Conservation (phyloP, 2,888 invertebrate species). For the Drosophila nr. medialis region DNA sequence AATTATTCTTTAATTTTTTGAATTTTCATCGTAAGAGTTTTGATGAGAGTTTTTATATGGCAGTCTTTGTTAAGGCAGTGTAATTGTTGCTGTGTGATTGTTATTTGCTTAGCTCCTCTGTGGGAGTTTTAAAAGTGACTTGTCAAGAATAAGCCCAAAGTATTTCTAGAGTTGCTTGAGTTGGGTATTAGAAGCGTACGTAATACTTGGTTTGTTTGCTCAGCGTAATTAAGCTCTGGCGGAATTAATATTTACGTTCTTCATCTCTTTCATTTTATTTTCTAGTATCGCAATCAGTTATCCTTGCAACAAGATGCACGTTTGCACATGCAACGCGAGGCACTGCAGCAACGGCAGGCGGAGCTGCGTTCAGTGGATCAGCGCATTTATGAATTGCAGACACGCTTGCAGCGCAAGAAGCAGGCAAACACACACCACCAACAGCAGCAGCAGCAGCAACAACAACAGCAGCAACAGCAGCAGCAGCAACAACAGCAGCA, state of each 20-base stretch:
- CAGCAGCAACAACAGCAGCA: slow-evolving; percentile 44
- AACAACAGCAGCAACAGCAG: slow-evolving; percentile 60
- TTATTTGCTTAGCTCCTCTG: not conserved
- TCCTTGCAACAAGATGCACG: slow-evolving; percentile 97
- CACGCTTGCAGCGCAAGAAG: slow-evolving; percentile 94
- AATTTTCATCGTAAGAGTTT: not conserved
- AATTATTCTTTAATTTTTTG: too few species aligned
- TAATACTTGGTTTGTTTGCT: not conserved
- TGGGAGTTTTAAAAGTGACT: not conserved
- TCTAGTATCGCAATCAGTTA: slow-evolving; percentile 97
- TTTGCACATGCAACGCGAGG: slow-evolving; percentile 94
- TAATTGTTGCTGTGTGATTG: too few species aligned
- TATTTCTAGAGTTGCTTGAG: not conserved
- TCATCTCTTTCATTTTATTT: not conserved
- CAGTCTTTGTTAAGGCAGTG: not conserved
- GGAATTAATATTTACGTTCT: not conserved
- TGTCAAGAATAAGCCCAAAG: not conserved
- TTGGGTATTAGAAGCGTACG: not conserved
- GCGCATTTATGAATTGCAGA: slow-evolving; percentile 96
- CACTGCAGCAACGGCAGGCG: slow-evolving; percentile 94
- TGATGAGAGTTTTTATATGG: not conserved
- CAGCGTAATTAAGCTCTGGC: slow-evolving; percentile 14
- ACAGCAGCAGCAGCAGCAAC: slow-evolving; percentile 74
- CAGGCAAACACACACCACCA: slow-evolving; percentile 86
- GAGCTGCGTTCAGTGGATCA: slow-evolving; percentile 97